A percentile compares a stretch with the other conserved stretches of the same genome.
These are phyloP conservation scores for Ictalurus punctatus DNA, from an alignment of 2,113 vertebrate species.

Conservation along the genomic window DNA sequence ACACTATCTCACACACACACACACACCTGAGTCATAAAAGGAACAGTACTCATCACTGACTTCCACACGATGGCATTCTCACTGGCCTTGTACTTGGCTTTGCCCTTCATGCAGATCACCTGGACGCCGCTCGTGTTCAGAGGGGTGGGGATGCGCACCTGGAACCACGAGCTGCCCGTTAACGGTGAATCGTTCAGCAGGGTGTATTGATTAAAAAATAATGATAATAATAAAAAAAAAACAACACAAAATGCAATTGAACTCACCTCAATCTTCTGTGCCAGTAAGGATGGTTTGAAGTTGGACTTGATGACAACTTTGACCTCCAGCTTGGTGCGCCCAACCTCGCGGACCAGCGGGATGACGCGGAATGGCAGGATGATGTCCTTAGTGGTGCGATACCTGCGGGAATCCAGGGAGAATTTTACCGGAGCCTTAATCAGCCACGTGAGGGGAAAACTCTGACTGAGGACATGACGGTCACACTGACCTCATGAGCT, in stretches of 20 bases:
- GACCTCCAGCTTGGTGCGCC: slow-evolving; percentile 96
- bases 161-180: background rate
- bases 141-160: slow-evolving; percentile 97
- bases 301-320: slow-evolving; percentile 99
- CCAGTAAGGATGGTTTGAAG: slow-evolving; percentile 96
- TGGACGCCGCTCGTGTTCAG: slow-evolving; percentile 98
- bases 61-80: slow-evolving; percentile 99
- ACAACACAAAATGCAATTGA: background rate
- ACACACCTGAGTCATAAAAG: background rate
- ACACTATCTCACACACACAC: background rate
- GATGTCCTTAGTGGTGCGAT: slow-evolving; percentile 99
- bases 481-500: slow-evolving; percentile 91
- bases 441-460: too few relatives aligned
- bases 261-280: slow-evolving; percentile 98
- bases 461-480: too few relatives aligned
- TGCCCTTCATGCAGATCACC: slow-evolving; percentile 99
- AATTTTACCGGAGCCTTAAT: background rate
- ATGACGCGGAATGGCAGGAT: slow-evolving; percentile 98
- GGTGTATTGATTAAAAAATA: too few relatives aligned
- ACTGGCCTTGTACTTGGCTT: slow-evolving; percentile 99
- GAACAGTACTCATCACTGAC: slow-evolving; percentile 71
- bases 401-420: slow-evolving; percentile 70
- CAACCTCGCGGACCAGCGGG: slow-evolving; percentile 94
- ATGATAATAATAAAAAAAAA: too few relatives aligned
- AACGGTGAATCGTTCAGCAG: background rate